Evolutionary conservation across 2,888 invertebrate genomes (phyloP).

Genomic region (Gasteruption jaculator): DNA sequence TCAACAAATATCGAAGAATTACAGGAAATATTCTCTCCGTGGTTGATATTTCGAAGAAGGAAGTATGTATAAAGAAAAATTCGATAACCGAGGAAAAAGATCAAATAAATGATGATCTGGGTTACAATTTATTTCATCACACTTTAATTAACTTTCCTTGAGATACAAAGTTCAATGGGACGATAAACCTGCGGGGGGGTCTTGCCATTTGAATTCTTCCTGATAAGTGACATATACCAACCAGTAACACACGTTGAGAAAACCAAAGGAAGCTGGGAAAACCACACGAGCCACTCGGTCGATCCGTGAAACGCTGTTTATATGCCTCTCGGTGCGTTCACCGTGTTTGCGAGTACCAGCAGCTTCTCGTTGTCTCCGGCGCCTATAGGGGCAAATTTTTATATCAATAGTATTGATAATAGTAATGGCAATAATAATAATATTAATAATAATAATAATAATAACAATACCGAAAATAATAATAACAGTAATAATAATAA

Average conservation of each 20-base stretch:
- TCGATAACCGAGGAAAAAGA: no score
- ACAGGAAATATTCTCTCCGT: no score
- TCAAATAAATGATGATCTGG: no score
- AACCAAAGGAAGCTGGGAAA: slow-evolving; percentile 80
- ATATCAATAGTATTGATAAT: slow-evolving; percentile 6
- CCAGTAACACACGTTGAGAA: slow-evolving; percentile 90
- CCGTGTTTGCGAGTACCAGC: slow-evolving; percentile 43
- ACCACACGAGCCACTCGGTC: slow-evolving; percentile 76
- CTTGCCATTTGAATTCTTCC: slow-evolving; percentile 71
- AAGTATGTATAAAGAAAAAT: no score
- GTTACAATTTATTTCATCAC: no score
- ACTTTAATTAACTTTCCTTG: no score
- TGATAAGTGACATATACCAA: slow-evolving; percentile 75
- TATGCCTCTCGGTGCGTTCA: slow-evolving; percentile 58
- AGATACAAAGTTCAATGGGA: no score
- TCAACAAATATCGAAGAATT: no score
- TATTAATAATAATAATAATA: slow-evolving; percentile 1
- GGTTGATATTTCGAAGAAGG: no score
- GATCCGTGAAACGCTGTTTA: slow-evolving; percentile 84
- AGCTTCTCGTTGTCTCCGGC: slow-evolving; percentile 69
- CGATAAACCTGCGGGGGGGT: slow-evolving; percentile 63
- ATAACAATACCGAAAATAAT: not conserved
- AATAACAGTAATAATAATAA: slow-evolving; percentile 4
- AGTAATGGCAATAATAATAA: not conserved
- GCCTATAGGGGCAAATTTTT: slow-evolving; percentile 46